phyloP scores from a whole-genome alignment of 2,797 vertebrate genomes.

The Periparus ater region DNA sequence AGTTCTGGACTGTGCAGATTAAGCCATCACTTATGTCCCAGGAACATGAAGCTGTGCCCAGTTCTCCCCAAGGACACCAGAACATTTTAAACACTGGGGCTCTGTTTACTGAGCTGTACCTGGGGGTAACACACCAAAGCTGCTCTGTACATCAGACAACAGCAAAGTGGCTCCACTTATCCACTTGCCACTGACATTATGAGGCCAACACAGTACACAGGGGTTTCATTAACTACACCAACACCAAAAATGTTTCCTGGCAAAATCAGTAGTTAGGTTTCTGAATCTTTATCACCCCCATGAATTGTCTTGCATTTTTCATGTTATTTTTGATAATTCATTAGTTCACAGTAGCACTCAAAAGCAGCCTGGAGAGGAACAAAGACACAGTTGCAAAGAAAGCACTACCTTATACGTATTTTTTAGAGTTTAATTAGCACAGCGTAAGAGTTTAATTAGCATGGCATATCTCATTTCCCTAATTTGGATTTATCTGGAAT shows the following conservation, averaged over 20 bases:
- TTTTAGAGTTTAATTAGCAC: neutral
- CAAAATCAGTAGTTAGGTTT: neutral
- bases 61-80: neutral
- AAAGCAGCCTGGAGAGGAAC: neutral
- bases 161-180: neutral
- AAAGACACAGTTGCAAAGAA: neutral
- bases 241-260: neutral
- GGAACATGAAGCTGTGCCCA: neutral
- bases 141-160: neutral
- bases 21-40: neutral
- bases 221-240: neutral
- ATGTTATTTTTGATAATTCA: neutral
- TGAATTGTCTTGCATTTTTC: neutral
- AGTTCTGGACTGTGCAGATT: neutral
- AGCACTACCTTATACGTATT: neutral
- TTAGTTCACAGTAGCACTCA: neutral
- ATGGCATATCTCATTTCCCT: neutral
- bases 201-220: neutral
- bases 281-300: neutral
- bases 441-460: neutral
- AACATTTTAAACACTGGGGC: neutral
- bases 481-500: neutral
- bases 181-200: neutral
- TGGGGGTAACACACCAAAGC: neutral
- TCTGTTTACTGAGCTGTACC: fast-evolving